Evolutionary conservation across 2,888 invertebrate genomes (phyloP).

Genomic region (Mactromeris polynyma): DNA sequence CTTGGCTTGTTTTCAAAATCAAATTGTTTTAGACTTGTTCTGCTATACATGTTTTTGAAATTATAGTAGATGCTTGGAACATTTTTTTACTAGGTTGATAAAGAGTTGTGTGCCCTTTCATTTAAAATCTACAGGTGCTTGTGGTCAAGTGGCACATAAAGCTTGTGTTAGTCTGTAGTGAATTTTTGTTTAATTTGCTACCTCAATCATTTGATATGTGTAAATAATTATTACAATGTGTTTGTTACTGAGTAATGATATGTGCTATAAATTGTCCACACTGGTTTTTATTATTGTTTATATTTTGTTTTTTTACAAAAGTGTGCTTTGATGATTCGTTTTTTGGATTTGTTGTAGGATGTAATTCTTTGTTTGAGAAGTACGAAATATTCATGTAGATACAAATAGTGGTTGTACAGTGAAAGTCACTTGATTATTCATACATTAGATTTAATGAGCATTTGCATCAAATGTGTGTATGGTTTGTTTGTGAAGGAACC

Average conservation of each 20-base stretch:
- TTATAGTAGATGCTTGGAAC: background rate
- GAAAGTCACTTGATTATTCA: no score
- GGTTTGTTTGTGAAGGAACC: background rate
- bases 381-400: background rate
- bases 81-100: background rate
- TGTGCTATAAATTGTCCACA: background rate
- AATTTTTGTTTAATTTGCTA: constrained; percentile 43
- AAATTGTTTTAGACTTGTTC: background rate
- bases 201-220: constrained; percentile 27
- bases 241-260: constrained; percentile 3
- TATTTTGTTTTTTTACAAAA: constrained; percentile 8
- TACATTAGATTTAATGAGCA: background rate
- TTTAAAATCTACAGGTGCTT: background rate
- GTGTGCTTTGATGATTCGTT: constrained; percentile 7
- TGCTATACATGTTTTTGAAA: background rate
- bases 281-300: background rate
- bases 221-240: constrained; percentile 6
- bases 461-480: background rate
- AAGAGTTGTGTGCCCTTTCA: background rate
- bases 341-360: background rate
- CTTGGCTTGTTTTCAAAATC: background rate
- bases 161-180: constrained; percentile 20
- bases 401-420: background rate
- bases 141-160: background rate
- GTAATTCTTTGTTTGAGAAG: background rate